Conservation (phyloP, 2,113 vertebrate species). For the Camarhynchus parvulus region DNA sequence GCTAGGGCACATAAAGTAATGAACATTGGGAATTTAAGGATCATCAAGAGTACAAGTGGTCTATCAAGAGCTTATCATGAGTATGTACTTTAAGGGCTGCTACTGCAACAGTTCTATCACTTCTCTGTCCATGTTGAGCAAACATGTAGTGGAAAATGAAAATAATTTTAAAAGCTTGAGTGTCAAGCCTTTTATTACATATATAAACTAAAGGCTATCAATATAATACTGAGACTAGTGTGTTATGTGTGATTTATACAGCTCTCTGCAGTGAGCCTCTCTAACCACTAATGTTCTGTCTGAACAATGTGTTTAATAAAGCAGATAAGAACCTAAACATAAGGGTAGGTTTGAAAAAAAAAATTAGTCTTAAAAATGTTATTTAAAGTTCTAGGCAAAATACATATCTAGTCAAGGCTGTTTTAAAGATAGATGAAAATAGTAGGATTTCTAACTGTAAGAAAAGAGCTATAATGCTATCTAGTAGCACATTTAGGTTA, state of each 20-base stretch:
- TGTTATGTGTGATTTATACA: not conserved
- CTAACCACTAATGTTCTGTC: not conserved
- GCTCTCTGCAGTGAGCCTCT: not conserved
- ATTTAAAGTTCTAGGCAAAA: not conserved
- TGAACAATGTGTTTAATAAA: constrained; percentile 20
- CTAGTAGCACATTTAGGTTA: not conserved
- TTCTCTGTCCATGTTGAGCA: not conserved
- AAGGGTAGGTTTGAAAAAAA: not conserved
- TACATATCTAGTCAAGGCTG: not conserved
- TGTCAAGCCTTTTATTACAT: not conserved
- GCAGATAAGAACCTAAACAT: not conserved
- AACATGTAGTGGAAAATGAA: not conserved
- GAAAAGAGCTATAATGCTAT: not conserved
- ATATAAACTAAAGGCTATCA: not conserved
- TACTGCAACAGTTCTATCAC: not conserved
- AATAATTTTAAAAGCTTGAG: not conserved
- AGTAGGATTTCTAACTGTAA: not conserved
- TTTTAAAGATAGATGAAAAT: not conserved
- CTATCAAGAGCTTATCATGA: not conserved
- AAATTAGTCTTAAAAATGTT: not conserved
- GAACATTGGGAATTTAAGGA: not conserved
- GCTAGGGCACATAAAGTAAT: not conserved
- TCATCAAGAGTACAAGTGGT: not conserved
- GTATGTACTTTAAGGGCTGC: not conserved
- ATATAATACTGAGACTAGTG: not conserved